phyloP scores from a whole-genome alignment of 2,888 invertebrate genomes.

The Megamerina dolium region DNA sequence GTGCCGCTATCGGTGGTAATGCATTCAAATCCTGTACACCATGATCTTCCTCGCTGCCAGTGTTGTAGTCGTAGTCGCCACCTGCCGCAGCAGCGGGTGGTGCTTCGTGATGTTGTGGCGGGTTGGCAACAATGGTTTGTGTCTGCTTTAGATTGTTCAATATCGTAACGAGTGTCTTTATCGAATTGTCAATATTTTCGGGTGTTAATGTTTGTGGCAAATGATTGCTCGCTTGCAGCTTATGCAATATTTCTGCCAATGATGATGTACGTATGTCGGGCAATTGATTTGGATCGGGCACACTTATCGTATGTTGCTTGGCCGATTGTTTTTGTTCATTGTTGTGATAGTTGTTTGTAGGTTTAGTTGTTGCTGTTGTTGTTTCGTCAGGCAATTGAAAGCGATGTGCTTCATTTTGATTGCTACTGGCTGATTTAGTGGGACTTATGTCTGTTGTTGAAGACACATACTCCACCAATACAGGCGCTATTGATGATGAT shows the following conservation, averaged over 20 bases:
- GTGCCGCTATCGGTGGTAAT: slow-evolving; percentile 19
- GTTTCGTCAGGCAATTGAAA: no score
- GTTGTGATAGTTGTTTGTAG: slow-evolving; percentile 22
- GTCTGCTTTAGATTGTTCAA: slow-evolving; percentile 60
- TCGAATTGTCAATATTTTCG: slow-evolving; percentile 73
- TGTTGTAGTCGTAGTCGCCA: slow-evolving; percentile 40
- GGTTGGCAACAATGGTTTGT: slow-evolving; percentile 43
- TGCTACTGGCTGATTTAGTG: no score
- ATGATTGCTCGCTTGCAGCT: slow-evolving; percentile 68
- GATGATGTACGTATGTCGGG: slow-evolving; percentile 47
- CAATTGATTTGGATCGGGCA: slow-evolving; percentile 34
- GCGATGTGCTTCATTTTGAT: not conserved
- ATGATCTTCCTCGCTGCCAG: slow-evolving; percentile 28
- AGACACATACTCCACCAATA: no score
- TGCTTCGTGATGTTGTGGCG: slow-evolving; percentile 41
- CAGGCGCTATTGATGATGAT: no score
- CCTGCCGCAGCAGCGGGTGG: slow-evolving; percentile 20
- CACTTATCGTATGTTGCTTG: slow-evolving; percentile 3
- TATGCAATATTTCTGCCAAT: slow-evolving; percentile 61
- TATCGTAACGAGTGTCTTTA: slow-evolving; percentile 69
- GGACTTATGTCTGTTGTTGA: no score
- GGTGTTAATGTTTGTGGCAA: slow-evolving; percentile 70
- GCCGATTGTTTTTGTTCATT: slow-evolving; percentile 17
- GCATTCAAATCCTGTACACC: no score
- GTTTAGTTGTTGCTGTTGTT: slow-evolving; percentile 8